Base-by-base conservation (phyloP, 2,888 invertebrate genomes). In the Xanthia icteritia region DNA sequence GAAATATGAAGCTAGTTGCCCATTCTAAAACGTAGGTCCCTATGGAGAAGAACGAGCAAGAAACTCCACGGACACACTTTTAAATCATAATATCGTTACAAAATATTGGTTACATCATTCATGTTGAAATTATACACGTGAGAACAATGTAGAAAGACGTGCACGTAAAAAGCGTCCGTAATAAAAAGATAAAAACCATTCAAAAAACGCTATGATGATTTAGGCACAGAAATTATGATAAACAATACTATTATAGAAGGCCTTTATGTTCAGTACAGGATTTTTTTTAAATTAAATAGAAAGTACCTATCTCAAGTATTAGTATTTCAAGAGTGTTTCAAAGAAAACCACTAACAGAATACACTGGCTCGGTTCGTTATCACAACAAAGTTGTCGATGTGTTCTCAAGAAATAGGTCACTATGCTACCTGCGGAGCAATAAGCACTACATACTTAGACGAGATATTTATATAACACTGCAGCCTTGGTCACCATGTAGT, bases 401-500 rank as follows among this genome's bases (percentile, higher is more conserved):
- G 3, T 42, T 51, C 27, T 42, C 48, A 56, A 56, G 61, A 78
- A 73, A 66, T 73, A 73, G 72, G 83, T 83, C 83, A 78, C 36
- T 11, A 45, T 31, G 39, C 69, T 73, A 58, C 65, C 51, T 51
- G 31, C 48, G 4, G 6, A n/a, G 39, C 65, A 77, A 61, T 77
- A 70, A n/a, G 45, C 36, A 20, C 31, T 42, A n/a, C 48, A 36
- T 61, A 31, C 54, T 69, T 61, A 68, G 23, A 23, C 15, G 17
- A 23, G 31, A 5, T 39, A 51, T n/a, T 56, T 74, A 48, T 48
- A n/a, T 82, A 64, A 64, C 51, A 64, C 23, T 76, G 63, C 13
- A 48, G 42, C 60, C 8, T 80, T n/a, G 36, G 27, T 6, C 17
- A 65, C 42, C 36, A 20, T 17, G 8, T 20, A 27, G 45, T 45